Conservation (phyloP, 2,113 vertebrate genomes). For the Rhineura floridana region DNA sequence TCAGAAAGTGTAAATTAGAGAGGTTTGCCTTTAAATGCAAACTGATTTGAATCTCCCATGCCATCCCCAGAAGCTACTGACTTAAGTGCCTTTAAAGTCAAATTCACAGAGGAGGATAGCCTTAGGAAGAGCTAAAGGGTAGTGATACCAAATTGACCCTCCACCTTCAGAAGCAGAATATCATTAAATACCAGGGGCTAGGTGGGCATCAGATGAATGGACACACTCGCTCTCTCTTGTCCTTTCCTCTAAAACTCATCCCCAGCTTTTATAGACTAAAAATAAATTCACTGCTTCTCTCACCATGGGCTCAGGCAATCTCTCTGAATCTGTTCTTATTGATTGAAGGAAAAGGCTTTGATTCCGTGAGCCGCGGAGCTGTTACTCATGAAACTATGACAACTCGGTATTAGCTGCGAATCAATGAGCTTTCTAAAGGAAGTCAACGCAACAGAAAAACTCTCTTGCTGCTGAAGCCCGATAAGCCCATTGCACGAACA, state of each 20-base stretch:
- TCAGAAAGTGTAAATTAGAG: no score
- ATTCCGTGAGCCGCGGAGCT: conserved; percentile 74
- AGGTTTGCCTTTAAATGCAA: no score
- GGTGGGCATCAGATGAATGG: no score
- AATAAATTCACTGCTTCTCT: conserved; percentile 38
- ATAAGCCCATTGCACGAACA: conserved; percentile 74
- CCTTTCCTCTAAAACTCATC: neutral
- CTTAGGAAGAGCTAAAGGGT: no score
- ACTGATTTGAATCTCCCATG: no score
- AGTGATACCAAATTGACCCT: no score
- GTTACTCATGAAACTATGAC: conserved; percentile 82
- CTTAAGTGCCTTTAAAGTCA: no score
- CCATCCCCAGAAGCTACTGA: no score
- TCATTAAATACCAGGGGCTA: no score
- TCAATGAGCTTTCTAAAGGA: conserved; percentile 83
- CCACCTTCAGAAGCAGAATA: no score
- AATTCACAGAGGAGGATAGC: no score
- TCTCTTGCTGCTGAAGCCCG: conserved; percentile 71
- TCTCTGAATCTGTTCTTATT: conserved; percentile 74
- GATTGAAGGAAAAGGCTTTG: conserved; percentile 80
- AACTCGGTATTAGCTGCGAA: conserved; percentile 81
- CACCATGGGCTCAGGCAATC: conserved; percentile 59
- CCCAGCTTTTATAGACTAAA: neutral
- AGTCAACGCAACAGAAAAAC: conserved; percentile 61
- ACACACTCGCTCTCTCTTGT: neutral